Percentiles rank a stretch among this genome's conserved stretches.
Conservation (phyloP, 2,113 vertebrate species). For the Grantiella picta region DNA sequence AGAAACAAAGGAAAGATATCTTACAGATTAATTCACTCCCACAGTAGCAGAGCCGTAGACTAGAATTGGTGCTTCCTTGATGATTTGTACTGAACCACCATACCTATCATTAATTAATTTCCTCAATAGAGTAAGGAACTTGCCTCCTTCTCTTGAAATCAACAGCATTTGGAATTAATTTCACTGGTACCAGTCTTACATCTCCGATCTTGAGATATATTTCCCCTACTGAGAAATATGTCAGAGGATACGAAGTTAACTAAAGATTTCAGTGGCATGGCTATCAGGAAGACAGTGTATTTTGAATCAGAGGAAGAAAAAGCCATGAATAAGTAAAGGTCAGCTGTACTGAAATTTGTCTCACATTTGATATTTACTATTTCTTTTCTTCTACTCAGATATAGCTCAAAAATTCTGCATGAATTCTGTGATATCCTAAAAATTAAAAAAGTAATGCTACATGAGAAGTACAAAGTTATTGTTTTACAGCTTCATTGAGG, state of each 20-base stretch:
- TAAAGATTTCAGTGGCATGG: neutral
- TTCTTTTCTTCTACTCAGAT: neutral
- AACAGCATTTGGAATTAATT: neutral
- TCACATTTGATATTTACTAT: neutral
- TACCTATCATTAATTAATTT: neutral
- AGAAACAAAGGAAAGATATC: neutral
- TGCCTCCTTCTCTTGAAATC: neutral
- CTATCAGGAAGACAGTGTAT: neutral
- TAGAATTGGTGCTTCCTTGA: fast-evolving
- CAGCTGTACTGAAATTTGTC: neutral
- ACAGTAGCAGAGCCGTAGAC: neutral
- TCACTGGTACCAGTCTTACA: neutral
- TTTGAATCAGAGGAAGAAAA: neutral
- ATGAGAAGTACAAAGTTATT: neutral
- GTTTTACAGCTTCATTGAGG: neutral
- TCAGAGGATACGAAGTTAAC: neutral
- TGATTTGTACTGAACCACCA: neutral
- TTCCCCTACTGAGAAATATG: neutral
- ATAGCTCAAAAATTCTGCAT: neutral
- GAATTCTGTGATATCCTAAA: neutral
- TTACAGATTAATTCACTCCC: neutral
- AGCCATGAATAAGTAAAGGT: neutral
- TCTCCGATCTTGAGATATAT: neutral
- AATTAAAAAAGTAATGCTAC: neutral
- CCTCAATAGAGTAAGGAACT: neutral